Base-by-base conservation (phyloP, 1,140 invertebrate species). In the Luehdorfia chinensis region DNA sequence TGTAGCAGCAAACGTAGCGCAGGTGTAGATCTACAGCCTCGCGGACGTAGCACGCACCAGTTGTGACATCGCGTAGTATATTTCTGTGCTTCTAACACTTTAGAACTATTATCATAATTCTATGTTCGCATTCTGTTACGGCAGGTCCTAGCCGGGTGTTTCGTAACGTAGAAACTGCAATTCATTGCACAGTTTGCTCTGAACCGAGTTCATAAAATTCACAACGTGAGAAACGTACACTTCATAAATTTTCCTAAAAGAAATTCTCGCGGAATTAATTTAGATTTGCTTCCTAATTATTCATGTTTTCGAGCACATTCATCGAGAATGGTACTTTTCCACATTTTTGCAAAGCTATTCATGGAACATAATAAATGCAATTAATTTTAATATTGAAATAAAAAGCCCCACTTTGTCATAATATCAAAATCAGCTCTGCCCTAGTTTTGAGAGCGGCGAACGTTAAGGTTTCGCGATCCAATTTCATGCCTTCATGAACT, bases 401-500 rank as follows among this genome's bases (percentile, higher is more conserved):
- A 54, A 57, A 52, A 58, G 49, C 34, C 39, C 31, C 50, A 53
- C 39, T 56, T 63, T 62, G 48, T 58, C 55, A 63, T 66, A 75
- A 76, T 75, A 73, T 66, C 61, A 68, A 74, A 76, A 75, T 79
- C 72, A 70, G 69, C 51, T 58, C 36, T 63, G 66, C 59, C 59
- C 73, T 51, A 75, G 65, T 76, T 75, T 51, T 50, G 49, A 68
- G 62, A 73, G 52, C 55, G 55, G 66, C 66, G 60, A 70, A 69
- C 72, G 66, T 61, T 77, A 75, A 76, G 75, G 74, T 72, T 76
- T 69, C 64, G 57, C 67, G 62, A 79, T 73, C 75, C 81, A 85
- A 85, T 85, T 85, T 85, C 81, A 85, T 83, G 81, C 72, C 59
- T 78, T 79, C 67, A 54, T 81, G 81, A 77, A 58, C 77, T 68